Conservation (phyloP, 2,888 invertebrate species). For the Arge pagana region DNA sequence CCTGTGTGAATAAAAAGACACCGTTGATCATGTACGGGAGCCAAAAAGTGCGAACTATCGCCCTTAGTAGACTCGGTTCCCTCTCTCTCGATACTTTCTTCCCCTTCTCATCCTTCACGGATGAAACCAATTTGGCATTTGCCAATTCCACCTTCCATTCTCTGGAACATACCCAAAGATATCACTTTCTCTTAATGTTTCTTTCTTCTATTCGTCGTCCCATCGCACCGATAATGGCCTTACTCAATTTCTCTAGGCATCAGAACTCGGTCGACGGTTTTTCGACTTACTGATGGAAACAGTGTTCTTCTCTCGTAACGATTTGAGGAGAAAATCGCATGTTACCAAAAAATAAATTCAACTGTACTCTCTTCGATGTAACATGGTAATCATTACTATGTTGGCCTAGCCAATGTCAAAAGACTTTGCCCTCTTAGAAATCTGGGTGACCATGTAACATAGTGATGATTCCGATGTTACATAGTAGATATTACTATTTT, state of each 20-base stretch:
- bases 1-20: constrained; percentile 28
- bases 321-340: too few species aligned
- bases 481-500: too few species aligned
- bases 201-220: constrained; percentile 69
- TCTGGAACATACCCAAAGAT: constrained; percentile 52
- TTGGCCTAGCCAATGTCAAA: too few species aligned
- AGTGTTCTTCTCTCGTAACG: too few species aligned
- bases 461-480: too few species aligned
- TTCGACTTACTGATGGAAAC: neutral
- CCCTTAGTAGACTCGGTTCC: constrained; percentile 57
- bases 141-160: constrained; percentile 57
- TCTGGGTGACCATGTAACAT: too few species aligned
- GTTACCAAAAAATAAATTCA: too few species aligned
- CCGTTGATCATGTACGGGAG: constrained; percentile 35
- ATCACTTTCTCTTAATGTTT: constrained; percentile 61
- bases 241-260: constrained; percentile 60
- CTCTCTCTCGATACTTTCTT: constrained; percentile 39
- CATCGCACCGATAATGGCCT: too few species aligned
- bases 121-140: constrained; percentile 29
- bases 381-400: too few species aligned
- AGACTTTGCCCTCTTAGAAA: too few species aligned
- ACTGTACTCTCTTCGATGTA: too few species aligned
- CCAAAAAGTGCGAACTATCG: constrained; percentile 57
- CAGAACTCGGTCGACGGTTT: neutral
- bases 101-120: constrained; percentile 33